Percentiles rank a stretch among this genome's conserved stretches.
These are phyloP conservation scores for Melanocharis versteri DNA, from an alignment of 2,113 vertebrate genomes.

Conservation along the genomic window DNA sequence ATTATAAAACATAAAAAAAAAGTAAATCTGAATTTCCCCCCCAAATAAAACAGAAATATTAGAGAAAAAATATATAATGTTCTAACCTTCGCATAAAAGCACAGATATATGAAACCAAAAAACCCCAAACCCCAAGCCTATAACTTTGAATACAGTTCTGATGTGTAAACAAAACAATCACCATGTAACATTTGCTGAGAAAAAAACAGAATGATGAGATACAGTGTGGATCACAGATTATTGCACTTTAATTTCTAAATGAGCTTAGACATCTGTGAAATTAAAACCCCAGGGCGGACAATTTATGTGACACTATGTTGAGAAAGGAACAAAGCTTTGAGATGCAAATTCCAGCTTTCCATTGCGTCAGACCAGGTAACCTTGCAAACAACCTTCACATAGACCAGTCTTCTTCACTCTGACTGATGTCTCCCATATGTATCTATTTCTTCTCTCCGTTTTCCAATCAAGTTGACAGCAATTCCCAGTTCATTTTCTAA, in stretches of 20 bases:
- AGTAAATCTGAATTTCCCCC: not conserved
- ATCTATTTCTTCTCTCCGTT: slow-evolving; percentile 65
- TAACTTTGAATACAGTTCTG: not conserved
- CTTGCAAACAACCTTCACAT: slow-evolving; percentile 75
- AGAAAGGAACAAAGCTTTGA: slow-evolving; percentile 75
- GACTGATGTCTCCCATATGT: slow-evolving; percentile 73
- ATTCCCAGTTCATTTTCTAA: slow-evolving; percentile 77
- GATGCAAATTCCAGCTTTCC: slow-evolving; percentile 72
- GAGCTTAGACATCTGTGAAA: slow-evolving; percentile 77
- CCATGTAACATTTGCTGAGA: not conserved
- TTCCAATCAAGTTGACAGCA: slow-evolving; percentile 74
- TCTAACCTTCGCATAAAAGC: not conserved
- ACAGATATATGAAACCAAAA: not conserved
- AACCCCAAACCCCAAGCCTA: not conserved
- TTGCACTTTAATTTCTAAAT: slow-evolving; percentile 76
- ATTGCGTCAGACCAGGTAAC: slow-evolving; percentile 66
- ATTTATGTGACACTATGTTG: slow-evolving; percentile 69
- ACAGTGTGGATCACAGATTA: slow-evolving; percentile 61
- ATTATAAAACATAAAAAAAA: not conserved
- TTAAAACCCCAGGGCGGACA: slow-evolving; percentile 68
- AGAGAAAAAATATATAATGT: not conserved
- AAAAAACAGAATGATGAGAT: slow-evolving; percentile 47
- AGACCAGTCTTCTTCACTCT: slow-evolving; percentile 43
- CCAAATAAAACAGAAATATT: not conserved
- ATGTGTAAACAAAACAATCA: slow-evolving; percentile 49